A percentile compares a stretch with the other conserved stretches of the same genome.
Evolutionary conservation across 2,113 vertebrate genomes (phyloP).

Genomic region (Campylomormyrus numenius): DNA sequence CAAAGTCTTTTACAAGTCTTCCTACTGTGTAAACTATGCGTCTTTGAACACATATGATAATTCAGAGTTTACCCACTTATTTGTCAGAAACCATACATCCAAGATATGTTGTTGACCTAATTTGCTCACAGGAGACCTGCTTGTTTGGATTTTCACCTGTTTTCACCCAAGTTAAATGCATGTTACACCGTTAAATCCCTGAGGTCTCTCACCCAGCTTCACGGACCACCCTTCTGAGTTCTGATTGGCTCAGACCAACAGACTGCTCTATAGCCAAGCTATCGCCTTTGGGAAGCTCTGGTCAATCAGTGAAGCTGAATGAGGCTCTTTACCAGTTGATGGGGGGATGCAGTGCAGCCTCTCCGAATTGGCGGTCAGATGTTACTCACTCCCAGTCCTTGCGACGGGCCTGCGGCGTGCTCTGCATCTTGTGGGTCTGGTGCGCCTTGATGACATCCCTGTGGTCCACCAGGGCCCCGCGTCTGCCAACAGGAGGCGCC

Average conservation of each 20-base stretch:
- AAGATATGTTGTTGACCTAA: background rate
- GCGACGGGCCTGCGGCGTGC: conserved; percentile 72
- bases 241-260: background rate
- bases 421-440: conserved; percentile 75
- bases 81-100: background rate
- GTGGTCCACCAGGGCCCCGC: conserved; percentile 72
- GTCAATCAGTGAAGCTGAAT: background rate
- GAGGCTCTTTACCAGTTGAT: background rate
- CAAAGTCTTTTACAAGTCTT: background rate
- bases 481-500: conserved; percentile 53
- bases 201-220: background rate
- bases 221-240: background rate
- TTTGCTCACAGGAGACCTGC: background rate
- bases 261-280: background rate
- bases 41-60: background rate
- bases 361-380: background rate
- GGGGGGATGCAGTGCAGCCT: background rate
- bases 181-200: background rate
- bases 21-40: background rate
- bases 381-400: conserved; percentile 86
- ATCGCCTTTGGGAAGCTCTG: background rate
- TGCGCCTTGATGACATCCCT: conserved; percentile 77
- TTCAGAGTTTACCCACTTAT: background rate
- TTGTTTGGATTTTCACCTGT: background rate
- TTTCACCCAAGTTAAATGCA: background rate